Evolutionary conservation across 2,888 invertebrate genomes (phyloP), one percentile per base, ranked within the genome.

Genomic region (Caenorhabditis plicata): DNA sequence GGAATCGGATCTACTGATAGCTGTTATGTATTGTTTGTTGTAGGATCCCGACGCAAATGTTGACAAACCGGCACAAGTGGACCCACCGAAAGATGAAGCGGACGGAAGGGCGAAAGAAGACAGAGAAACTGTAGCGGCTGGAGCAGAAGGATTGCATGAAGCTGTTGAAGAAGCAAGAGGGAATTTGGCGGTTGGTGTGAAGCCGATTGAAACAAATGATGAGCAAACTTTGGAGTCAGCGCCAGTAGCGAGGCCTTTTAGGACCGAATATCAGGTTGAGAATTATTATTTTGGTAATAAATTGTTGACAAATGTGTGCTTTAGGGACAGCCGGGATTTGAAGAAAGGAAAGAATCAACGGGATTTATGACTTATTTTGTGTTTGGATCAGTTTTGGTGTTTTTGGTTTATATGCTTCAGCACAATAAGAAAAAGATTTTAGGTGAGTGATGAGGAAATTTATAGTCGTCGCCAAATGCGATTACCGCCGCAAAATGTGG

Each of bases 381-480:
- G 31, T 17, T 62, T 23, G 52, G 36, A 9, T 47, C 56, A 4
- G 49, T 62, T 26, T 36, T 62, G 20, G 51, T 65, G 19, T 46
- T 63, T 25, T 44, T 52, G 20, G 39, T 64, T 13, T 68, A 65
- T 33, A 31, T 68, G 5, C 25, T 68, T 8, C 56, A 68, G n/a
- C 68, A 68, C 39, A 68, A 68, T 38, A 68, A 68, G 46, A 68
- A 65, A 26, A 64, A 57, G 31, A 52, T 68, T 31, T 36, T 68
- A 11, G 68, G 68, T 64, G 22, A 41, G 52, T 20, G 9, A 23
- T 13, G 23, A 23, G 29, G 8, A 25, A 41, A n/a, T n/a, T n/a
- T n/a, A n/a, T n/a, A n/a, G n/a, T n/a, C n/a, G n/a, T n/a, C n/a
- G n/a, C n/a, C n/a, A n/a, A n/a, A n/a, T n/a, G n/a, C n/a, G n/a